Evolutionary conservation across 2,113 vertebrate species (phyloP), one percentile per base, ranked within the genome.

Genomic region (Xenopus borealis): DNA sequence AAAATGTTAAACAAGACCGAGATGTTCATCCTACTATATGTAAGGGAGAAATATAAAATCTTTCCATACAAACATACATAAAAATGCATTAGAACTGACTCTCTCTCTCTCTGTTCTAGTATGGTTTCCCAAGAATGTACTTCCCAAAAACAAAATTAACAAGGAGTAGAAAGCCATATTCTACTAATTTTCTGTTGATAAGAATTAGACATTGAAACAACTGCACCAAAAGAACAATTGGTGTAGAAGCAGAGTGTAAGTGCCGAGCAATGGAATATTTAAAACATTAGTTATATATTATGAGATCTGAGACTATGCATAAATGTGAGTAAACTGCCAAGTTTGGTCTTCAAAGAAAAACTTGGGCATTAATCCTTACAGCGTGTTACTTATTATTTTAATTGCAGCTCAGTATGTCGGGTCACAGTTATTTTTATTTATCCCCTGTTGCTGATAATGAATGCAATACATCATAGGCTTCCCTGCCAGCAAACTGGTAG

Each of bases 61-160:
- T 64, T 62, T 12, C 66, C 67, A 77, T 69, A 57, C n/a, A n/a
- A n/a, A n/a, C 69, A 58, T 69, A 68, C 18, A 47, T 68, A 17
- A 23, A 75, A 63, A 13, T n/a, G 20, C 27, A 62, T 23, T 33
- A 47, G 57, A 47, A 66, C 23, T 66, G 62, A n/a, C 13, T 62
- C 47, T 58, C n/a, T n/a, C n/a, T n/a, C 13, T 62, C 47, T 75
- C 20, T 30, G 46, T 16, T 57, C 27, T 14, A 57, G 46, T 63
- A 70, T 40, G 63, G 67, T 45, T n/a, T 20, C 64, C 52, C 18
- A 44, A 47, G 18, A 12, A 77, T 57, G 47, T 18, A 64, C 14
- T 30, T 55, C 40, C n/a, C 17, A 68, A 67, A 47, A 75, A 33
- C 47, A 75, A 75, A 33, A 19, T 46, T 6, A 58, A 19, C 4